Evolutionary conservation across 2,888 invertebrate species (phyloP), one percentile per base, ranked within the genome.

Genomic region (Cryptocheilus praepositus): DNA sequence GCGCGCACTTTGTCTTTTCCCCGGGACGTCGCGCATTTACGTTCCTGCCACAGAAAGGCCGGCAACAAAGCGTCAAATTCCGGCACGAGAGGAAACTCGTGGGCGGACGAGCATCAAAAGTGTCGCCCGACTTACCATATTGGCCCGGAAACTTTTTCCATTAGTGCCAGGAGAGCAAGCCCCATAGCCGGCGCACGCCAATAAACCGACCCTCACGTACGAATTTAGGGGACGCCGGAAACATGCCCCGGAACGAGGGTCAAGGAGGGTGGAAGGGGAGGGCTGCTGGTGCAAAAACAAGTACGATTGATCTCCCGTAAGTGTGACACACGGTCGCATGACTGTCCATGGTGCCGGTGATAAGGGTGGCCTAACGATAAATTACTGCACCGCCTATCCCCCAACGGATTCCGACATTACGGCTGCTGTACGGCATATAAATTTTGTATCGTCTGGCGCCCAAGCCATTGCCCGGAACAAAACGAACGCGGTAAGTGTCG

Each of bases 91-190:
- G 62, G 36, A n/a, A 52, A 55, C 13, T 45, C 21, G 44, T 46
- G 18, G 67, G 64, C 53, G 52, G 51, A 44, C 45, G 46, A 54
- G 51, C 36, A 7, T 36, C 4, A 7, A 36, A 19, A 67, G 46
- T 67, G 63, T 73, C 69, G 67, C 65, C 66, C 68, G 71, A 56
- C 65, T 73, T 66, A 52, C 51, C 69, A 56, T 60, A 67, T 72
- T 67, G 69, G 36, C 51, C 28, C 16, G 22, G 52, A 70, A 78
- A 78, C 64, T 73, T 78, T 73, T 67, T 70, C 73, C 68, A 79
- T 79, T 73, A 79, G 70, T 70, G 59, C 56, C 25, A 51, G 16
- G 53, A 55, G 46, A 52, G 46, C 22, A 54, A 21, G 46, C 63
- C 73, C 64, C 63, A 68, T 61, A 61, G 49, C 49, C 55, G 21